These are phyloP conservation scores for Thamnophis elegans DNA, from an alignment of 2,797 vertebrate genomes.

Conservation along the genomic window DNA sequence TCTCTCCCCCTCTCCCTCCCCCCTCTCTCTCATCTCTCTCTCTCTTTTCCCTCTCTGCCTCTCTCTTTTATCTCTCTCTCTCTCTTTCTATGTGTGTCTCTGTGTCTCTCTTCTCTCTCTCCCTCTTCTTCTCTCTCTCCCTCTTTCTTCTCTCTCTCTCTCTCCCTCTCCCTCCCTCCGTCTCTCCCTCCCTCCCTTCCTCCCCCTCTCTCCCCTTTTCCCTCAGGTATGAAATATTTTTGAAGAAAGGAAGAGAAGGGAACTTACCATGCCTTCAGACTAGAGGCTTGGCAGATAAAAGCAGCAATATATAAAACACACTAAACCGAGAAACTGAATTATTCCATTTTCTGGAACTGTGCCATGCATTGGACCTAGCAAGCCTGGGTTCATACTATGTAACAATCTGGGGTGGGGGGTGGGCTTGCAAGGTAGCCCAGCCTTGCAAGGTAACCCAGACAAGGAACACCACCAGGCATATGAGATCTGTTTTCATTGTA, in stretches of 20 bases:
- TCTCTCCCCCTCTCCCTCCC: too few relatives aligned
- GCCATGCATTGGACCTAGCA: background rate
- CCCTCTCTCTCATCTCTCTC: background rate
- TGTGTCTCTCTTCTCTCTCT: constrained; percentile 3
- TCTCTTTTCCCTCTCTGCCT: background rate
- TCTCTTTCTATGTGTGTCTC: background rate
- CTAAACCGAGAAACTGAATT: background rate
- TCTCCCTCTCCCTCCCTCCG: constrained; percentile 33
- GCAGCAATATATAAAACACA: background rate
- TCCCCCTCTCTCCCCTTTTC: constrained; percentile 26
- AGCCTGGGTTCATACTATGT: background rate
- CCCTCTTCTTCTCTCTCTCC: too few relatives aligned
- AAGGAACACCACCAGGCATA: too few relatives aligned
- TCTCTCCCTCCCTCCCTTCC: constrained; percentile 34
- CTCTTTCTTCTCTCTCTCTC: too few relatives aligned
- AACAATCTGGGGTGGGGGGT: background rate
- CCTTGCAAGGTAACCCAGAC: too few relatives aligned
- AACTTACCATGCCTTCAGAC: background rate
- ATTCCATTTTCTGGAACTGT: background rate
- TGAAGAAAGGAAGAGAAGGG: background rate
- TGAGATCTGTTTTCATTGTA: too few relatives aligned
- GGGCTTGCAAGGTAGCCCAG: too few relatives aligned
- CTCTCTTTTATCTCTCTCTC: constrained; percentile 28
- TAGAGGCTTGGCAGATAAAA: background rate
- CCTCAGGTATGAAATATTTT: background rate